A percentile compares a stretch with the other conserved stretches of the same genome.
phyloP scores from a whole-genome alignment of 1,140 invertebrate genomes.

The Habropoda laboriosa region DNA sequence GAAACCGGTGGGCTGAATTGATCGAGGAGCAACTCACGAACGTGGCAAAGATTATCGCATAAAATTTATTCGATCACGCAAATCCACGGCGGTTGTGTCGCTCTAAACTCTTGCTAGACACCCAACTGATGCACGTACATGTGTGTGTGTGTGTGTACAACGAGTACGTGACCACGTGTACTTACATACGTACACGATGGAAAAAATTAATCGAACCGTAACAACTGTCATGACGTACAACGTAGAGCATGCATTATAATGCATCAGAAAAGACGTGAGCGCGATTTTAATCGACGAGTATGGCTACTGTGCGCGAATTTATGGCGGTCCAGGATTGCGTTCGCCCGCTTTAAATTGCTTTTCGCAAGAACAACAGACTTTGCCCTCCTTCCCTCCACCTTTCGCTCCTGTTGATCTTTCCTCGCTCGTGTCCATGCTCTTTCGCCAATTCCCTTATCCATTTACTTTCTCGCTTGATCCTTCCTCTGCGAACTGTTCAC shows the following conservation, averaged over 20 bases:
- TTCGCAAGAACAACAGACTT: conserved; percentile 55
- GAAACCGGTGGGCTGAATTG: conserved; percentile 8
- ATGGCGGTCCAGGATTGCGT: conserved; percentile 56
- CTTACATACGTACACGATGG: conserved; percentile 24
- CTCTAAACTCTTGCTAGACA: too few species aligned
- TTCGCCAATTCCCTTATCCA: background rate
- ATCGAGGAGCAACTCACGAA: conserved; percentile 27
- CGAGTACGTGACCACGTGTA: background rate
- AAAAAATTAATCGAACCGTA: conserved; percentile 70
- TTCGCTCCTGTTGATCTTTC: conserved; percentile 10
- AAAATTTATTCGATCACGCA: conserved; percentile 56
- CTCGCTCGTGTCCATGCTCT: background rate
- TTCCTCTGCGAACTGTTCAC: background rate
- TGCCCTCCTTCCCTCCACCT: background rate
- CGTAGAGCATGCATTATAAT: conserved; percentile 73
- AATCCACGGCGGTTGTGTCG: background rate
- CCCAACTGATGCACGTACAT: background rate
- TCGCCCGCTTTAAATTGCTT: conserved; percentile 60
- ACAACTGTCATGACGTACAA: conserved; percentile 65
- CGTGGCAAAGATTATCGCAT: conserved; percentile 53
- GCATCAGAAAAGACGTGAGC: conserved; percentile 66
- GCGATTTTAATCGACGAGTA: conserved; percentile 67
- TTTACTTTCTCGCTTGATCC: background rate
- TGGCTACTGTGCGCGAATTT: conserved; percentile 58
- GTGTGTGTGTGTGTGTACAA: too few species aligned